Evolutionary conservation across 2,888 invertebrate species (phyloP).

Genomic region (Drosophila ustulata): DNA sequence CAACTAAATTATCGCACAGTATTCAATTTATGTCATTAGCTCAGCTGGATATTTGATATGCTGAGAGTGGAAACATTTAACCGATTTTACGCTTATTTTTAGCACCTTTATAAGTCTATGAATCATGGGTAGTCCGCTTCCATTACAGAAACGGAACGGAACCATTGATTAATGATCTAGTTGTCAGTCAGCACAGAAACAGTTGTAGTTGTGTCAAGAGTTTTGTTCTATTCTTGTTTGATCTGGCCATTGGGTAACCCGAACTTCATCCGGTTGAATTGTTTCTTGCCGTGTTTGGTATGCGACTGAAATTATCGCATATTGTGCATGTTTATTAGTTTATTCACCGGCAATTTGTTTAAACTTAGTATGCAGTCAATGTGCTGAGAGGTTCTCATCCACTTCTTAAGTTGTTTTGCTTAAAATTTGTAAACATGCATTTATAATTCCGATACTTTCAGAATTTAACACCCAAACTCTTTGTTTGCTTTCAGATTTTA

Average conservation of each 20-base stretch:
- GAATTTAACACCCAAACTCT: not conserved
- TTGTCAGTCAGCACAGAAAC: constrained; percentile 31
- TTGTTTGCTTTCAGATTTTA: not conserved
- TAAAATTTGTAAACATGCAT: constrained; percentile 5
- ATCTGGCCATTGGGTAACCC: constrained; percentile 9
- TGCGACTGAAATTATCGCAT: constrained; percentile 37
- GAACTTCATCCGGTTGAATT: constrained; percentile 70
- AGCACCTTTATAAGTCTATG: constrained; percentile 30
- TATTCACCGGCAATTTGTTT: constrained; percentile 65
- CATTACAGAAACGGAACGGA: constrained; percentile 32
- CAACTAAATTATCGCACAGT: not conserved
- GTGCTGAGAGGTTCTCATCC: not conserved
- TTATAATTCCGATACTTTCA: not conserved
- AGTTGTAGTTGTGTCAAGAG: not conserved
- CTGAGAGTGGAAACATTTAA: constrained; percentile 14
- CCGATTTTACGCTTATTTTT: constrained; percentile 27
- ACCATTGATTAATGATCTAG: constrained; percentile 52
- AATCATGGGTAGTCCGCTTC: constrained; percentile 42
- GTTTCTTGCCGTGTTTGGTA: constrained; percentile 20
- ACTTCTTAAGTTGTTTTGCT: constrained; percentile 10
- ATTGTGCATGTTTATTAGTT: constrained; percentile 68
- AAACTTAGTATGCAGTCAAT: constrained; percentile 12
- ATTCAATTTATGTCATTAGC: constrained; percentile 11
- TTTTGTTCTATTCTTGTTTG: constrained; percentile 17
- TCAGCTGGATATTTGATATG: constrained; percentile 27